These are phyloP conservation scores for Poeciliopsis prolifica DNA, from an alignment of 2,113 vertebrate species.

Conservation along the genomic window DNA sequence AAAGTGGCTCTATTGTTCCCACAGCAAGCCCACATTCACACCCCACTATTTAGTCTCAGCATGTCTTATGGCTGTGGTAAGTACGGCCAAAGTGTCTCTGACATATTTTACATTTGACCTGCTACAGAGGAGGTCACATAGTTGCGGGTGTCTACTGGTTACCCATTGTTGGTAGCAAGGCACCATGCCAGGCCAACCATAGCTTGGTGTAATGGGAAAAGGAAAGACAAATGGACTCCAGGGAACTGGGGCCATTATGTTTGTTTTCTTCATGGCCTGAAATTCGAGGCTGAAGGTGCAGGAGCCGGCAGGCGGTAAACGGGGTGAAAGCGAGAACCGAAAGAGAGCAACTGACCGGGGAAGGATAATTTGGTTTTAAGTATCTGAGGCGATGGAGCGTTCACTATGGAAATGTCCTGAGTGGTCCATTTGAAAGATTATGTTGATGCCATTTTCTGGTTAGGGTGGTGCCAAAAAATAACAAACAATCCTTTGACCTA, in stretches of 20 bases:
- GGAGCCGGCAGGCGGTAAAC: conserved; percentile 49
- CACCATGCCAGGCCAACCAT: conserved; percentile 59
- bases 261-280: conserved; percentile 71
- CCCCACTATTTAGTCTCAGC: conserved; percentile 68
- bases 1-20: conserved; percentile 53
- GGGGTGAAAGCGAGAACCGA: conserved; percentile 45
- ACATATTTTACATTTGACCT: conserved; percentile 61
- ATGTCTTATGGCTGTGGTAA: conserved; percentile 60
- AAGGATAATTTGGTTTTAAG: conserved; percentile 21
- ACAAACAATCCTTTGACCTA: neutral
- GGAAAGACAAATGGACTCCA: conserved; percentile 67
- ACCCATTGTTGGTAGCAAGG: conserved; percentile 68
- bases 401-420: conserved; percentile 6
- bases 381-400: conserved; percentile 15
- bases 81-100: conserved; percentile 61
- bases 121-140: conserved; percentile 62
- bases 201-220: conserved; percentile 62
- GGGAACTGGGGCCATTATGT: conserved; percentile 61
- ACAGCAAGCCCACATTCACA: conserved; percentile 51
- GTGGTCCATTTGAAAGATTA: conserved; percentile 17
- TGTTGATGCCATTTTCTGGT: neutral
- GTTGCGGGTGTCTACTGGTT: conserved; percentile 70
- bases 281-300: conserved; percentile 42
- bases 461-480: neutral
- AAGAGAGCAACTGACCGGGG: conserved; percentile 24